These are phyloP conservation scores for Acomys russatus DNA, from an alignment of 2,797 vertebrate genomes.

Conservation along the genomic window DNA sequence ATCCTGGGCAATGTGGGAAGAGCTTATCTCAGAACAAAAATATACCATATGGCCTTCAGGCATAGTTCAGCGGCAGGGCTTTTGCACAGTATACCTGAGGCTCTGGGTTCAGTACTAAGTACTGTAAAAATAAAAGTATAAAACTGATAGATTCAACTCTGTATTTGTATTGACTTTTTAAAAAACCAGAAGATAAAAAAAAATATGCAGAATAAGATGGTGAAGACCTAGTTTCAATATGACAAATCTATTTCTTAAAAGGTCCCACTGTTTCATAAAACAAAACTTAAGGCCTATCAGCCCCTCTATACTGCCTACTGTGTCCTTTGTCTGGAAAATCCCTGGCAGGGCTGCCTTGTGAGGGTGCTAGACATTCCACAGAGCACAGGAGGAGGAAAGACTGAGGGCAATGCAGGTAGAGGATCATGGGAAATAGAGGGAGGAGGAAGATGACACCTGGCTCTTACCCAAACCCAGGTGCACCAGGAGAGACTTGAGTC, in stretches of 20 bases:
- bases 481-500: background rate
- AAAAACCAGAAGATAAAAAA: background rate
- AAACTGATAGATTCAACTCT: background rate
- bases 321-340: slow-evolving; percentile 8
- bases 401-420: too few species aligned
- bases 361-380: background rate
- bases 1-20: too few species aligned
- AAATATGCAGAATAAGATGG: background rate
- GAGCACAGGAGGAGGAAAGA: background rate
- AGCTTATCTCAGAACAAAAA: background rate
- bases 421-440: background rate
- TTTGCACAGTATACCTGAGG: background rate
- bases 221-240: background rate
- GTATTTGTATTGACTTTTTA: background rate
- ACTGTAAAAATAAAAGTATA: background rate
- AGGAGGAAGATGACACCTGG: background rate
- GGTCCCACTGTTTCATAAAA: background rate
- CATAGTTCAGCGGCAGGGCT: too few species aligned
- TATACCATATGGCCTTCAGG: background rate
- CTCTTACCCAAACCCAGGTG: background rate
- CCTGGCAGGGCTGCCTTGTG: background rate
- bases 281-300: background rate
- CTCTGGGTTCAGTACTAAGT: background rate
- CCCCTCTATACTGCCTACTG: too few species aligned
- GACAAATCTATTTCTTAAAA: slow-evolving; percentile 39